Evolutionary conservation across 2,797 vertebrate species (phyloP).

Genomic region (Lycodopsis pacificus): DNA sequence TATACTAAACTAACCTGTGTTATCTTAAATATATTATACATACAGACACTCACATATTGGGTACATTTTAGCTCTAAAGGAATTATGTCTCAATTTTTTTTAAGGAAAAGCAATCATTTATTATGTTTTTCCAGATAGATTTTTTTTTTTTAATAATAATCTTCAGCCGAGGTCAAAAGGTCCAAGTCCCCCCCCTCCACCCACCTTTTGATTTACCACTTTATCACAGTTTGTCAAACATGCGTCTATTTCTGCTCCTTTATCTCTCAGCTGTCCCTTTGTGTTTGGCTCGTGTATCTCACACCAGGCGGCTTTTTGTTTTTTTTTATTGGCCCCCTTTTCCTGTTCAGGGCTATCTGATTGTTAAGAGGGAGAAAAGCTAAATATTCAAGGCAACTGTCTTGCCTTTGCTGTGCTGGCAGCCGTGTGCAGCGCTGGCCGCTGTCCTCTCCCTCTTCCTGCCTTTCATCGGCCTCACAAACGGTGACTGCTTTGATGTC

Average conservation of each 20-base stretch:
- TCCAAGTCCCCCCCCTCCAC: not conserved
- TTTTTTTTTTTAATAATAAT: not conserved
- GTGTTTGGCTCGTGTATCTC: slow-evolving; percentile 54
- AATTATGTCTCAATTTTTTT: not conserved
- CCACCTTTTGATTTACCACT: not conserved
- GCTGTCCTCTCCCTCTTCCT: slow-evolving; percentile 77
- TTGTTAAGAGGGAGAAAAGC: slow-evolving; percentile 63
- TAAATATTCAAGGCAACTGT: slow-evolving; percentile 75
- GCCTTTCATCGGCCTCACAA: slow-evolving; percentile 74
- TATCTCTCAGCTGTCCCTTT: slow-evolving; percentile 46
- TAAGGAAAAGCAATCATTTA: not conserved
- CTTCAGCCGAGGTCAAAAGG: not conserved
- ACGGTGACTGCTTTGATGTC: slow-evolving; percentile 76
- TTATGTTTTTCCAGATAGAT: not conserved
- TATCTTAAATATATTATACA: not conserved
- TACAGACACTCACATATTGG: not conserved
- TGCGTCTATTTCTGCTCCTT: slow-evolving; percentile 34
- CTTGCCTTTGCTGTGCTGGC: slow-evolving; percentile 64
- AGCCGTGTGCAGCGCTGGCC: slow-evolving; percentile 54
- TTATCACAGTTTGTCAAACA: slow-evolving; percentile 23
- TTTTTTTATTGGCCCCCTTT: slow-evolving; percentile 56
- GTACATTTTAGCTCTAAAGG: not conserved
- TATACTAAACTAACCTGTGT: not conserved
- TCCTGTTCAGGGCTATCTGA: slow-evolving; percentile 66
- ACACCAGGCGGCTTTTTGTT: slow-evolving; percentile 24